A percentile compares a stretch with the other conserved stretches of the same genome.
These are phyloP conservation scores for Andricus grossulariae DNA, from an alignment of 1,140 invertebrate species.

Conservation along the genomic window DNA sequence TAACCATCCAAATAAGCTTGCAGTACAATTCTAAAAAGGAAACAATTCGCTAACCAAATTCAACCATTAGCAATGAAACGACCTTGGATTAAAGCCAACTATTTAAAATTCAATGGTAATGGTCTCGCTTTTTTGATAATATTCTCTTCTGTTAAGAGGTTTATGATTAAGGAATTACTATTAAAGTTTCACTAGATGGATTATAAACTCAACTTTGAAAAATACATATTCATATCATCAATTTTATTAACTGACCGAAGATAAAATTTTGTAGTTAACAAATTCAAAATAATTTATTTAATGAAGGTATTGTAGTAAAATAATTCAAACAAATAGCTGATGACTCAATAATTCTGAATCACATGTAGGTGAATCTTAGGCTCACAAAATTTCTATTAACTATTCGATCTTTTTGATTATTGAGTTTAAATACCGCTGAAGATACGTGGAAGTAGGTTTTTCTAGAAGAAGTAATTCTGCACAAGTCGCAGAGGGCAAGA, in stretches of 20 bases:
- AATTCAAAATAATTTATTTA: no score
- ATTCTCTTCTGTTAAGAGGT: neutral
- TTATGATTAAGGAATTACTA: slow-evolving; percentile 17
- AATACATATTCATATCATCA: no score
- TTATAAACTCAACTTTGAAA: neutral
- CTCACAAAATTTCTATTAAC: neutral
- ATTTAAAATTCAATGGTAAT: slow-evolving; percentile 26
- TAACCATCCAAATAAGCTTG: slow-evolving; percentile 19
- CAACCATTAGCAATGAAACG: slow-evolving; percentile 9
- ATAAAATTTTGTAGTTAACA: no score
- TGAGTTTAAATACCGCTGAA: no score
- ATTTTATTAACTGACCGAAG: no score
- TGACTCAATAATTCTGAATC: no score
- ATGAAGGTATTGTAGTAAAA: no score
- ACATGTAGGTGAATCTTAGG: neutral
- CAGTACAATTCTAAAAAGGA: neutral
- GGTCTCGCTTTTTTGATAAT: neutral
- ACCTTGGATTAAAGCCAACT: neutral
- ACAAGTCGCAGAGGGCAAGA: slow-evolving; percentile 12
- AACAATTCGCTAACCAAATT: slow-evolving; percentile 23
- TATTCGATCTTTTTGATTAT: no score
- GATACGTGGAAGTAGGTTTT: neutral
- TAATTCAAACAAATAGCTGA: no score
- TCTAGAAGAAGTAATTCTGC: neutral
- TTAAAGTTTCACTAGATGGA: neutral